Evolutionary conservation across 2,888 invertebrate species (phyloP), one percentile per base, ranked within the genome.

Genomic region (Phalangium opilio): DNA sequence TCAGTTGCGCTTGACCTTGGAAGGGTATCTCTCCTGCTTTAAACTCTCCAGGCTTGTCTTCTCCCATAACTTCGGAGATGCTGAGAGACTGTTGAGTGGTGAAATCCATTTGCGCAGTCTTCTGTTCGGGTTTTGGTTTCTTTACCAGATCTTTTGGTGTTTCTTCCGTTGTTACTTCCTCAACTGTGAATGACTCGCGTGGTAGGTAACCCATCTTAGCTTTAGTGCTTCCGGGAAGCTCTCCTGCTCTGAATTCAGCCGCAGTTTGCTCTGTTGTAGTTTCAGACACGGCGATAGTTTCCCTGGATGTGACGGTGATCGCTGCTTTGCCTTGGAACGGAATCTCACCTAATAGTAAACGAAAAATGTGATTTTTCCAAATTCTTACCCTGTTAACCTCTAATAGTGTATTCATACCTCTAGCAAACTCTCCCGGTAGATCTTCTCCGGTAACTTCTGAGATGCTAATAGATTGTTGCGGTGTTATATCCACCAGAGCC

Each of bases 151-250:
- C 51, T n/a, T 46, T 21, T 15, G 51, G 44, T 34, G 35, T 43
- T 20, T 47, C 21, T 32, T 50, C 53, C 19, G 51, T 20, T 36
- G 48, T 44, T 38, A 51, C 41, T 43, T 53, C 47, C 38, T 48
- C 47, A 33, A 53, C 48, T 10, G 49, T 44, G n/a, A 50, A 20
- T 53, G 76, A 70, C 61, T 77, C 71, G 17, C 63, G 60, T 41
- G 73, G 53, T 35, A 67, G 60, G 14, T 70, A 60, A 54, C 75
- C 70, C 52, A 74, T 68, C 38, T 70, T 67, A 20, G 75, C 70
- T 14, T 64, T 63, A 18, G 69, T 63, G 35, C 62, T 60, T 50
- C 70, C 67, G 3, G 69, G 67, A 62, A 50, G n/a, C 38, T 50
- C 43, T 18, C 46, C 46, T 12, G 52, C 47, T 3, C 54, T 2